Conservation (phyloP, 2,113 vertebrate genomes). For the Protomyctophum bolini region DNA sequence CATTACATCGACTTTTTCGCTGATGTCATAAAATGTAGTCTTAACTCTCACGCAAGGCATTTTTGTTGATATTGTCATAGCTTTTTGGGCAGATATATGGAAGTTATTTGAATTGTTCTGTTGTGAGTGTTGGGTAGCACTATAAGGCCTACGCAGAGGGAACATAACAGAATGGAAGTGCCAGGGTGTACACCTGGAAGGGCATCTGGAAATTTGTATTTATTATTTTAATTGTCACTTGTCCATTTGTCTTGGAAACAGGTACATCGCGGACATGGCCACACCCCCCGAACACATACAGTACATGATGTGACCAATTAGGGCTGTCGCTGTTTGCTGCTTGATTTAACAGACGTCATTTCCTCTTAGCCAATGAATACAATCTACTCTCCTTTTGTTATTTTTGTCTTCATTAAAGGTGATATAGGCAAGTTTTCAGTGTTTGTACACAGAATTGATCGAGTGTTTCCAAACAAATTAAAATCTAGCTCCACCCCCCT, state of each 20-base stretch:
- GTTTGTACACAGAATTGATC: too few species aligned
- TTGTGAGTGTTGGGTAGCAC: conserved; percentile 25
- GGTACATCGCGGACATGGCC: conserved; percentile 58
- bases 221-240: conserved; percentile 18
- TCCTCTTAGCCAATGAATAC: conserved; percentile 60
- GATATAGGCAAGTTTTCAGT: too few species aligned
- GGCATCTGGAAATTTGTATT: conserved; percentile 31
- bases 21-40: too few species aligned
- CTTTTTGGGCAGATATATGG: conserved; percentile 31
- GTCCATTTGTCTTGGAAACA: conserved; percentile 72
- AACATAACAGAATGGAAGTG: conserved; percentile 42
- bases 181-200: conserved; percentile 73
- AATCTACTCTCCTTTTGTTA: conserved; percentile 39
- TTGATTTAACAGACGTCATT: conserved; percentile 52
- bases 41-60: conserved; percentile 28
- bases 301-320: conserved; percentile 61
- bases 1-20: too few species aligned
- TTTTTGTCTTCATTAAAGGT: conserved; percentile 40
- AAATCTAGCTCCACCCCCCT: too few species aligned
- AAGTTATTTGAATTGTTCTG: conserved; percentile 27
- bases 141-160: background rate
- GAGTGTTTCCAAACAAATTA: too few species aligned
- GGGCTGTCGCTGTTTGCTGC: conserved; percentile 69
- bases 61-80: conserved; percentile 9
- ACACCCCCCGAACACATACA: conserved; percentile 54